These are phyloP conservation scores for Eilema griseolum DNA, from an alignment of 2,888 invertebrate genomes.

Conservation along the genomic window DNA sequence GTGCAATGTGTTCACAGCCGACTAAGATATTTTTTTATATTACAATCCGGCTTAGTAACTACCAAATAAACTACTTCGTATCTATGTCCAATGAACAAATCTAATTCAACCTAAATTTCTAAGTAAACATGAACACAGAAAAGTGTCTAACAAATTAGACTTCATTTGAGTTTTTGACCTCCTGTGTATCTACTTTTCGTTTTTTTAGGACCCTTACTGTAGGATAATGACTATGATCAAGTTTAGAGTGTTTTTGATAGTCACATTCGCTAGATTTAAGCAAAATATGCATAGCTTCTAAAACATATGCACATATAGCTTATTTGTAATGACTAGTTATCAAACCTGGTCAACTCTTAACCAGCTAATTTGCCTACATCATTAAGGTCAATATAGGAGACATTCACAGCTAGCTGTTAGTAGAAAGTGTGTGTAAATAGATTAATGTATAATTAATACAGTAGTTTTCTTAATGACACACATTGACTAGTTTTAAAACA, in stretches of 20 bases:
- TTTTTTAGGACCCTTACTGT: too few species aligned
- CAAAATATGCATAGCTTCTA: not conserved
- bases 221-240: too few species aligned
- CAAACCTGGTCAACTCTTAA: slow-evolving; percentile 6
- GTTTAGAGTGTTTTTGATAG: not conserved
- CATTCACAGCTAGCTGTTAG: slow-evolving; percentile 28
- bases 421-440: slow-evolving; percentile 45
- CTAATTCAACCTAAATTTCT: not conserved
- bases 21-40: not conserved
- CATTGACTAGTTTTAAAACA: slow-evolving; percentile 24
- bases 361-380: slow-evolving; percentile 26
- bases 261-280: not conserved
- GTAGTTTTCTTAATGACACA: slow-evolving; percentile 32
- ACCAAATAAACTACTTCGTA: not conserved
- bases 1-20: too few species aligned
- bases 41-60: not conserved
- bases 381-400: slow-evolving; percentile 41
- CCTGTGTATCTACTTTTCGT: too few species aligned
- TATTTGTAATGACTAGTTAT: slow-evolving; percentile 6
- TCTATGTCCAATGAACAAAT: not conserved
- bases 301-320: not conserved
- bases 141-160: too few species aligned
- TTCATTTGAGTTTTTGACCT: too few species aligned
- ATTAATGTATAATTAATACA: slow-evolving; percentile 49
- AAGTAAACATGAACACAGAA: not conserved